Conservation (phyloP, 2,888 invertebrate species). For the Nomada fabriciana region DNA sequence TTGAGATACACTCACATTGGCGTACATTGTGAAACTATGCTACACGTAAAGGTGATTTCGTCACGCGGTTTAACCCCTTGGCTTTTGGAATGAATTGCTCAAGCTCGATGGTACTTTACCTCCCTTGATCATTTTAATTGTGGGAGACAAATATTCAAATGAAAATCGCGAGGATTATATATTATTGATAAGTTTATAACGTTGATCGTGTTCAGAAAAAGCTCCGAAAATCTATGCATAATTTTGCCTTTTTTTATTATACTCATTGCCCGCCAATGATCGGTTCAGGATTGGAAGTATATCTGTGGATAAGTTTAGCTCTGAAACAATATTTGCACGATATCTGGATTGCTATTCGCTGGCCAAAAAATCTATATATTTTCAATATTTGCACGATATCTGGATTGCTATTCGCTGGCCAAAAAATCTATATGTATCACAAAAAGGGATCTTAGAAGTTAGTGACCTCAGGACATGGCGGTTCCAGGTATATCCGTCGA, state of each 20-base stretch:
- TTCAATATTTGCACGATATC: too few species aligned
- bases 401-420: not conserved
- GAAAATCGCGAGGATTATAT: too few species aligned
- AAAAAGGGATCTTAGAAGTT: slow-evolving; percentile 32
- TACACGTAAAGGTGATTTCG: slow-evolving; percentile 49
- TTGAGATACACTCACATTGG: slow-evolving; percentile 45
- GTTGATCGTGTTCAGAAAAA: not conserved
- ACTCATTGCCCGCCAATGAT: slow-evolving; percentile 24
- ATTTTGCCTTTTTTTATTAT: not conserved
- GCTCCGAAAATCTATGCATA: not conserved
- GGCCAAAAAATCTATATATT: slow-evolving; percentile 8
- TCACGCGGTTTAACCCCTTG: slow-evolving; percentile 22
- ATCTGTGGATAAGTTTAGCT: slow-evolving; percentile 7
- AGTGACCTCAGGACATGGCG: slow-evolving; percentile 31
- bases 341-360: not conserved
- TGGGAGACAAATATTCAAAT: not conserved
- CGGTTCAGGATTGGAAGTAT: not conserved
- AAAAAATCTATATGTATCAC: slow-evolving; percentile 8
- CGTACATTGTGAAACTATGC: slow-evolving; percentile 63
- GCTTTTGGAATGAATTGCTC: not conserved
- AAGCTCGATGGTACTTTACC: not conserved
- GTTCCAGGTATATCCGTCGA: slow-evolving; percentile 1
- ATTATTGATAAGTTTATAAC: not conserved
- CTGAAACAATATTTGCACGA: not conserved
- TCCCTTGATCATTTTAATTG: not conserved